phyloP scores from a whole-genome alignment of 2,888 invertebrate species.

The Lordiphosa andalusiaca region DNA sequence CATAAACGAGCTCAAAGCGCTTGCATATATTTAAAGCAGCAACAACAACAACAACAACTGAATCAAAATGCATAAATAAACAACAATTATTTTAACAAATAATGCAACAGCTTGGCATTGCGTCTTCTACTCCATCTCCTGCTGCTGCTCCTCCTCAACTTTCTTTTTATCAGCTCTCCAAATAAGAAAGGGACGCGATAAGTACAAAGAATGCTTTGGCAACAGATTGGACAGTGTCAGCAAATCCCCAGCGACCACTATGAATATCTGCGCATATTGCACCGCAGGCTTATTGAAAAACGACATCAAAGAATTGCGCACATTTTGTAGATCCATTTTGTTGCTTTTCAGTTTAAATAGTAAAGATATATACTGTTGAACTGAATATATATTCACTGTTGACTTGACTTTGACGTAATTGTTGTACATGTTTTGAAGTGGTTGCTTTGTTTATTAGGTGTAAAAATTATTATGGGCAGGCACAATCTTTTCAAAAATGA shows the following conservation, averaged over 20 bases:
- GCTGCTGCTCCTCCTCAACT: neutral
- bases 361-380: neutral
- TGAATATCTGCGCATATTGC: slow-evolving; percentile 21
- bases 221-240: slow-evolving; percentile 28
- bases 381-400: neutral
- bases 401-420: no score
- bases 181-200: slow-evolving; percentile 40
- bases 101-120: no score
- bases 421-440: no score
- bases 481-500: no score
- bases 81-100: neutral
- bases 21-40: slow-evolving; percentile 4
- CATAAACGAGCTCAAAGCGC: slow-evolving; percentile 12
- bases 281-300: slow-evolving; percentile 32
- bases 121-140: neutral
- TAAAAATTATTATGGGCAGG: no score
- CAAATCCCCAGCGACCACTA: slow-evolving; percentile 45
- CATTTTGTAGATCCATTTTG: slow-evolving; percentile 16
- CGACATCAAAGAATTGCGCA: slow-evolving; percentile 3
- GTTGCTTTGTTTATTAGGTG: no score
- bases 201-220: slow-evolving; percentile 44
- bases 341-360: no score
- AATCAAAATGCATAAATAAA: slow-evolving; percentile 1
- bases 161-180: slow-evolving; percentile 18
- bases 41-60: neutral